These are phyloP conservation scores for Labia minor DNA, from an alignment of 2,888 invertebrate genomes.

Conservation along the genomic window DNA sequence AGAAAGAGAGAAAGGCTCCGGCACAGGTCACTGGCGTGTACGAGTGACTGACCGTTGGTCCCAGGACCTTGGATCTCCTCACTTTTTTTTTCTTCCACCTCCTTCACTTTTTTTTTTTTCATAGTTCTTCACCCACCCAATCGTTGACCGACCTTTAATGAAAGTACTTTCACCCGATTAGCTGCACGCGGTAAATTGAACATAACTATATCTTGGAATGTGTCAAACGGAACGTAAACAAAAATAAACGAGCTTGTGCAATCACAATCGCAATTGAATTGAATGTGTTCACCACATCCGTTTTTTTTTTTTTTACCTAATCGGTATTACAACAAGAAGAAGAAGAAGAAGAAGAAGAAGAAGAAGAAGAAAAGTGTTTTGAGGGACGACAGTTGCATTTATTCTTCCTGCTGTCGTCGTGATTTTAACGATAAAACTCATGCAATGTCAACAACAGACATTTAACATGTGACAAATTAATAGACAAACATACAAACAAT, in stretches of 20 bases:
- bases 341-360: no score
- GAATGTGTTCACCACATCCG: background rate
- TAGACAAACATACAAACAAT: no score
- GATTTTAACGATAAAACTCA: background rate
- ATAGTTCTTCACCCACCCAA: no score
- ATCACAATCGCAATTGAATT: background rate
- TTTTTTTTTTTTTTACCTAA: background rate
- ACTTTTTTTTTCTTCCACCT: no score
- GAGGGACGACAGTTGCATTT: background rate
- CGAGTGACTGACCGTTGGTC: no score
- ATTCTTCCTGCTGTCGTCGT: background rate
- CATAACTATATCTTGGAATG: background rate
- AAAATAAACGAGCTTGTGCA: background rate
- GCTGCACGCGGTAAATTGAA: background rate
- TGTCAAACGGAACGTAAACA: background rate
- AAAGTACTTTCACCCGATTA: slow-evolving; percentile 13
- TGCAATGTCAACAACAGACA: background rate
- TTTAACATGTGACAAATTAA: no score
- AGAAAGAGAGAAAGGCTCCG: no score
- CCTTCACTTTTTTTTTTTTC: no score
- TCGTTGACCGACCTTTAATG: slow-evolving; percentile 2
- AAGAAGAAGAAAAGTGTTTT: background rate
- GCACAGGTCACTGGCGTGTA: no score
- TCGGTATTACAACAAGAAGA: background rate
- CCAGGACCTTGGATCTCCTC: no score